Percentiles rank a stretch among this genome's conserved stretches.
phyloP scores from a whole-genome alignment of 53 echinoderm and acorn worm genomes.

The Stichopus horrens region DNA sequence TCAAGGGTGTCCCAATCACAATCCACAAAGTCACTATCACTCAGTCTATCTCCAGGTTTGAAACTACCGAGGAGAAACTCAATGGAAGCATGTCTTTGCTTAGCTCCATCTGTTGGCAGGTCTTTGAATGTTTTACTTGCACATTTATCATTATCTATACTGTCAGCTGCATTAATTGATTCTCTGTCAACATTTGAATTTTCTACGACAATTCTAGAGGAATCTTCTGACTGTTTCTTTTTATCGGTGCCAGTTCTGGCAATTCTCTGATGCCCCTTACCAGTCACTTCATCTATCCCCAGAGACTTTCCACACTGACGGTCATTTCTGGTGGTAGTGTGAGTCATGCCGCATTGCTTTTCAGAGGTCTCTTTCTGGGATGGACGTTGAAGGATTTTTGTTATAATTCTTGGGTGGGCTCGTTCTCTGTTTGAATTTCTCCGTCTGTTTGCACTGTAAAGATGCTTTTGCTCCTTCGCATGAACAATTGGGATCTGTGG shows the following conservation, averaged over 20 bases:
- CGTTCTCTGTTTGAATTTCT: not conserved
- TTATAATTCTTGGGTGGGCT: not conserved
- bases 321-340: not conserved
- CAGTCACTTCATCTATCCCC: too few relatives aligned
- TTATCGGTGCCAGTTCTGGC: too few relatives aligned
- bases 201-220: too few relatives aligned
- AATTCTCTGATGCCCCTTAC: too few relatives aligned
- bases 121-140: not conserved
- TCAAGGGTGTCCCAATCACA: slow-evolving; percentile 44
- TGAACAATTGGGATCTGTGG: not conserved
- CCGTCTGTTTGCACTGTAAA: not conserved
- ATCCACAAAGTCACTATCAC: slow-evolving; percentile 47
- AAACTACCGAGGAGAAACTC: slow-evolving; percentile 33
- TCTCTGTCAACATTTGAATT: too few relatives aligned
- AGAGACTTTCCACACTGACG: too few relatives aligned
- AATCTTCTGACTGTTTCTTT: too few relatives aligned
- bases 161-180: not conserved
- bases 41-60: not conserved
- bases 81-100: slow-evolving; percentile 37
- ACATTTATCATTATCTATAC: not conserved
- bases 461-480: not conserved
- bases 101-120: not conserved
- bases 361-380: not conserved
- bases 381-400: slow-evolving; percentile 40
- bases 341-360: not conserved